Evolutionary conservation across 1,140 invertebrate species (phyloP).

Genomic region (Ylistrum balloti): DNA sequence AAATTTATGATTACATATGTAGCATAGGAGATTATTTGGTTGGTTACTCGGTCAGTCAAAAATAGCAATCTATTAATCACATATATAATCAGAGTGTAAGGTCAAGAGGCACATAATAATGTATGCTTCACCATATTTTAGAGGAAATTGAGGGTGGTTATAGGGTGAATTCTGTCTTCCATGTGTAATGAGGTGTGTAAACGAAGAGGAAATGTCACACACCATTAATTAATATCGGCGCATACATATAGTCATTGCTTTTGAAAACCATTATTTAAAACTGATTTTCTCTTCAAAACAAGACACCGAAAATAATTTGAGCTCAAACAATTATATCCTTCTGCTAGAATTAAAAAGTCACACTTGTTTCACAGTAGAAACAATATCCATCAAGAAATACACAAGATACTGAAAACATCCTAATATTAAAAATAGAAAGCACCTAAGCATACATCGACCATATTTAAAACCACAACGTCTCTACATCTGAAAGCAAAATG

Average conservation of each 20-base stretch:
- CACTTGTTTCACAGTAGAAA: too few relatives aligned
- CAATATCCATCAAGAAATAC: too few relatives aligned
- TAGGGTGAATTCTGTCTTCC: background rate
- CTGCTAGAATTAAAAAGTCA: too few relatives aligned
- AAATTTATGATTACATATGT: background rate
- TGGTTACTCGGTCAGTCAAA: slow-evolving; percentile 4
- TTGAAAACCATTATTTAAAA: background rate
- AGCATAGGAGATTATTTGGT: background rate
- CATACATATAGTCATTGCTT: background rate
- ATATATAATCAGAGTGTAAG: background rate
- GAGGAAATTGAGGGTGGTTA: background rate
- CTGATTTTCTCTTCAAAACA: background rate
- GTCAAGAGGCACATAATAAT: background rate
- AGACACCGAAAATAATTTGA: too few relatives aligned
- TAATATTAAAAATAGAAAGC: too few relatives aligned
- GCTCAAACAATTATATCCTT: too few relatives aligned
- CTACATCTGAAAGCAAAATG: too few relatives aligned
- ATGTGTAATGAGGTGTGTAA: background rate
- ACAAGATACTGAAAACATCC: too few relatives aligned
- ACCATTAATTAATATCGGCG: background rate
- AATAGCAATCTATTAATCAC: background rate
- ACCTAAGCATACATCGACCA: too few relatives aligned
- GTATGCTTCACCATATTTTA: background rate
- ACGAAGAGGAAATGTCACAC: background rate
- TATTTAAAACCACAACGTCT: too few relatives aligned